Conservation (phyloP, 2,113 vertebrate species). For the Nesoenas mayeri region DNA sequence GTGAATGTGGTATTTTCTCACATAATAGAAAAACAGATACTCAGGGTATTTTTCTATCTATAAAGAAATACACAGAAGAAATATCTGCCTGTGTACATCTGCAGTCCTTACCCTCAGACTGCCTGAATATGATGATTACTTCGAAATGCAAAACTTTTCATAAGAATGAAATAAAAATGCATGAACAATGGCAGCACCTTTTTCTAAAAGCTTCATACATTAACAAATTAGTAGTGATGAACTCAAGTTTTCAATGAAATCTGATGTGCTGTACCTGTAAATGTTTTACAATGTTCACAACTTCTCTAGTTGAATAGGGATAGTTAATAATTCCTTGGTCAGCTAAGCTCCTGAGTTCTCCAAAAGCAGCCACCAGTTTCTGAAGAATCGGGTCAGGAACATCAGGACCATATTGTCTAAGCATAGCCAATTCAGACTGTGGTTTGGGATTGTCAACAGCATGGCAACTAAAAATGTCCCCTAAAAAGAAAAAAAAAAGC, state of each 20-base stretch:
- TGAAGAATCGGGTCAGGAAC: conserved; percentile 85
- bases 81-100: neutral
- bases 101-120: neutral
- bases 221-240: neutral
- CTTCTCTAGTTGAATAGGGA: conserved; percentile 96
- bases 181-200: neutral
- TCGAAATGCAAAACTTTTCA: neutral
- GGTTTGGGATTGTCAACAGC: conserved; percentile 96
- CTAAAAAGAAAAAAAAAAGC: conserved; percentile 65
- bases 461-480: conserved; percentile 98
- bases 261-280: conserved; percentile 82
- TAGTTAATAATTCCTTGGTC: conserved; percentile 96
- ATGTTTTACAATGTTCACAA: conserved; percentile 97
- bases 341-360: conserved; percentile 92
- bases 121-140: neutral
- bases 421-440: conserved; percentile 90
- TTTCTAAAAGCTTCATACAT: neutral
- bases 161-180: neutral
- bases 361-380: conserved; percentile 93
- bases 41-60: accelerated
- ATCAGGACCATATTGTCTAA: conserved; percentile 90
- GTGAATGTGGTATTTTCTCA: neutral
- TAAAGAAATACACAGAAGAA: neutral
- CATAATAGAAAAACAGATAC: neutral
- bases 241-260: neutral